phyloP scores from a whole-genome alignment of 1,140 invertebrate genomes.

The Drosophila parvula region DNA sequence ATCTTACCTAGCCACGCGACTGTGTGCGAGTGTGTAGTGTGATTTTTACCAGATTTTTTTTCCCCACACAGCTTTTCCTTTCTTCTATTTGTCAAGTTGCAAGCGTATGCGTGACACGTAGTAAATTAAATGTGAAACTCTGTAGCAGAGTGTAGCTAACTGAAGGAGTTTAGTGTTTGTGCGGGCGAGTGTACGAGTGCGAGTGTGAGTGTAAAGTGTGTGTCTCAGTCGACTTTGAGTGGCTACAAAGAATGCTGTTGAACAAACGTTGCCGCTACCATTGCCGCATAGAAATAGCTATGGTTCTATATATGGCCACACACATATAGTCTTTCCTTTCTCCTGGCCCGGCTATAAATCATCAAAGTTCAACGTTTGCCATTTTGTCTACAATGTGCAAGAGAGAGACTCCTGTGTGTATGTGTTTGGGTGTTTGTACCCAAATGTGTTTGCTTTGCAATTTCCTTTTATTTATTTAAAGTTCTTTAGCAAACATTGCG shows the following conservation, averaged over 20 bases:
- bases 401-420: slow-evolving; percentile 21
- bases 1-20: slow-evolving; percentile 34
- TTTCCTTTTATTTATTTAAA: slow-evolving; percentile 80
- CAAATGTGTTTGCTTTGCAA: slow-evolving; percentile 81
- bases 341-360: slow-evolving; percentile 57
- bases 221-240: slow-evolving; percentile 27
- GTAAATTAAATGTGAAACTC: slow-evolving; percentile 77
- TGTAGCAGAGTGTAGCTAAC: slow-evolving; percentile 65
- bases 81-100: slow-evolving; percentile 68
- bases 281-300: slow-evolving; percentile 13
- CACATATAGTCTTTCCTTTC: slow-evolving; percentile 18
- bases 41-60: slow-evolving; percentile 40
- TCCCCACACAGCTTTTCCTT: slow-evolving; percentile 29
- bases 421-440: slow-evolving; percentile 49
- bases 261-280: slow-evolving; percentile 25
- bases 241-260: slow-evolving; percentile 60
- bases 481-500: slow-evolving; percentile 71
- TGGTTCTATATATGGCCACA: neutral
- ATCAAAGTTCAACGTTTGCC: slow-evolving; percentile 77
- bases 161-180: slow-evolving; percentile 50
- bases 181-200: slow-evolving; percentile 11
- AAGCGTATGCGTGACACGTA: slow-evolving; percentile 75
- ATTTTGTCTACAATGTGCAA: slow-evolving; percentile 60
- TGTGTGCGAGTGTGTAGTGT: slow-evolving; percentile 8
- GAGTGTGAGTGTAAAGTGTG: slow-evolving; percentile 11